phyloP scores from a whole-genome alignment of 1,140 invertebrate species.

The Thalassaphorura encarpata region DNA sequence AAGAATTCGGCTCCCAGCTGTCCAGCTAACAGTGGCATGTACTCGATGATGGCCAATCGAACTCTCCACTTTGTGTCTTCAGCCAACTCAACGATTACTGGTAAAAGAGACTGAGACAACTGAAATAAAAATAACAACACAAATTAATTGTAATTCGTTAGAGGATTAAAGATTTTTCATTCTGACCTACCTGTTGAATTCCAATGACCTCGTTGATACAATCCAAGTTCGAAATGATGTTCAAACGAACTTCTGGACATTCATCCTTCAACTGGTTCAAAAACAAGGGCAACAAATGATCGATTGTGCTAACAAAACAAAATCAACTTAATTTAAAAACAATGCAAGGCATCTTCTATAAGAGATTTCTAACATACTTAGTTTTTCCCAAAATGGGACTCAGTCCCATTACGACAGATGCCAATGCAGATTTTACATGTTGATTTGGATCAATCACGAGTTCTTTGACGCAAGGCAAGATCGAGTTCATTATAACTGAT shows the following conservation, averaged over 20 bases:
- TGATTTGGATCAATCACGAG: slow-evolving; percentile 95
- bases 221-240: slow-evolving; percentile 98
- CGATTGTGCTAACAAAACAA: slow-evolving; percentile 64
- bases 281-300: slow-evolving; percentile 93
- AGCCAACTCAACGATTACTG: slow-evolving; percentile 98
- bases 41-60: slow-evolving; percentile 90
- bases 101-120: slow-evolving; percentile 80
- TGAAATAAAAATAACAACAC: no score
- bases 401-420: slow-evolving; percentile 98
- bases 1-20: slow-evolving; percentile 97
- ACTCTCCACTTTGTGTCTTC: slow-evolving; percentile 99
- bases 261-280: slow-evolving; percentile 96
- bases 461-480: slow-evolving; percentile 95
- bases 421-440: slow-evolving; percentile 88
- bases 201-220: slow-evolving; percentile 98
- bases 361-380: slow-evolving; percentile 52
- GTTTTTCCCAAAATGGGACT: slow-evolving; percentile 95
- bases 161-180: no score
- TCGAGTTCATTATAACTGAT: slow-evolving; percentile 90
- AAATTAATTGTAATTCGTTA: no score
- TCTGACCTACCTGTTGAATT: slow-evolving; percentile 71
- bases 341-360: no score
- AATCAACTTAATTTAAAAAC: not conserved
- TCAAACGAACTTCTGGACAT: slow-evolving; percentile 95
- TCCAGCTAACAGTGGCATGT: slow-evolving; percentile 97